These are phyloP conservation scores for Euura lappo DNA, from an alignment of 1,140 invertebrate species.

Conservation along the genomic window DNA sequence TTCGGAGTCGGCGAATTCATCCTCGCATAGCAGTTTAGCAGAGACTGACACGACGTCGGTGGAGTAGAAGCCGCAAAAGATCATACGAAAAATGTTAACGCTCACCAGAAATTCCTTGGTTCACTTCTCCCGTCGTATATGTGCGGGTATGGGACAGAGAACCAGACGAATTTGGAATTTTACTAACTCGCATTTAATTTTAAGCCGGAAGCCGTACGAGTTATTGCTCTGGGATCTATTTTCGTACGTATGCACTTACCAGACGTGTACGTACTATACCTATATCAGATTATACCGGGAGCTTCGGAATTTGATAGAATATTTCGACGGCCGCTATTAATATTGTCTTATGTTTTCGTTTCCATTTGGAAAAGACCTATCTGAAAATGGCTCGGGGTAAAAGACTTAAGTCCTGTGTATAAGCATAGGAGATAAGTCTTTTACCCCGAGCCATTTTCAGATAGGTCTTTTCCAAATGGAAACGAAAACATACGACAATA, in stretches of 20 bases:
- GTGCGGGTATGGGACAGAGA: background rate
- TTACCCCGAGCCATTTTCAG: too few relatives aligned
- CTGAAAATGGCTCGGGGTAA: too few relatives aligned
- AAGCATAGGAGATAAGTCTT: too few relatives aligned
- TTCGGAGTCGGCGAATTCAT: too few relatives aligned
- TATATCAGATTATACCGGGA: background rate
- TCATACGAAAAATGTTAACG: constrained; percentile 56
- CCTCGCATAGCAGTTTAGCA: background rate
- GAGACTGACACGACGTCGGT: background rate
- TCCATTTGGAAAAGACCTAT: too few relatives aligned
- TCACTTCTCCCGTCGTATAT: background rate
- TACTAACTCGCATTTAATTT: constrained; percentile 62
- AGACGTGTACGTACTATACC: background rate
- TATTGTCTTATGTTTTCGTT: too few relatives aligned
- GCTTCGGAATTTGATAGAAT: too few relatives aligned
- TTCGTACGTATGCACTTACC: constrained; percentile 39
- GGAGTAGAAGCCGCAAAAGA: constrained; percentile 54
- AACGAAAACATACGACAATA: too few relatives aligned
- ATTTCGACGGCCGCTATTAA: too few relatives aligned
- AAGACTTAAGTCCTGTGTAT: too few relatives aligned
- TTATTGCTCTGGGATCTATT: constrained; percentile 52
- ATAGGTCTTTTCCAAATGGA: too few relatives aligned
- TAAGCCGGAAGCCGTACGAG: constrained; percentile 61
- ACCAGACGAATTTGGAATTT: constrained; percentile 59
- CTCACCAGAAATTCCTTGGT: constrained; percentile 26